phyloP scores from a whole-genome alignment of 2,797 vertebrate species.

The Lepidocolaptes lacrymiger region DNA sequence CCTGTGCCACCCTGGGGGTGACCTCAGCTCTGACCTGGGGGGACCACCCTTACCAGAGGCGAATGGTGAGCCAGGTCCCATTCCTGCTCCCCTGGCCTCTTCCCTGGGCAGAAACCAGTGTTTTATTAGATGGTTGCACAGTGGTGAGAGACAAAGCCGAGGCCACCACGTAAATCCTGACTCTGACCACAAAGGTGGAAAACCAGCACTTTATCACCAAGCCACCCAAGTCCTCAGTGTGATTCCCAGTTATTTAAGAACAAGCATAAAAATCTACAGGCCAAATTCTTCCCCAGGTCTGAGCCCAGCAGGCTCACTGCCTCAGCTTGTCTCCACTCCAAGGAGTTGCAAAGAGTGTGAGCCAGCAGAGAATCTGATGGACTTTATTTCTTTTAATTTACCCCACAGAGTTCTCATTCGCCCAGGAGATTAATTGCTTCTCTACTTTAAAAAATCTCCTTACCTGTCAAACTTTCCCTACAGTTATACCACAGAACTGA shows the following conservation, averaged over 20 bases:
- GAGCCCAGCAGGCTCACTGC: background rate
- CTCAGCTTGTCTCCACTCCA: background rate
- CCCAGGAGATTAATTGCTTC: background rate
- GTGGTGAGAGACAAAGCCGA: background rate
- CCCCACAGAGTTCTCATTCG: background rate
- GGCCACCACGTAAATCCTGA: background rate
- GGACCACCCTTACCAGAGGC: slow-evolving; percentile 41
- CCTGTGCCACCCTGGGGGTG: background rate
- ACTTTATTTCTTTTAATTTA: background rate
- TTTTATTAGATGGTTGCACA: slow-evolving; percentile 12
- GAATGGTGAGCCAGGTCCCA: background rate
- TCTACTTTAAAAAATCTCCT: slow-evolving; percentile 14
- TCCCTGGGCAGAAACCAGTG: background rate
- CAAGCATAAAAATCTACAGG: background rate
- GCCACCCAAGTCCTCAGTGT: background rate
- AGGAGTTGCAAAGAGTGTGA: background rate
- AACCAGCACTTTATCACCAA: slow-evolving; percentile 8
- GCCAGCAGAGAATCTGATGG: background rate
- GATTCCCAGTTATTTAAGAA: background rate
- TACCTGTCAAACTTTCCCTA: slow-evolving; percentile 30
- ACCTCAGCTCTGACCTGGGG: slow-evolving; percentile 57
- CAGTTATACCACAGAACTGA: slow-evolving; percentile 4
- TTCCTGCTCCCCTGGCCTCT: background rate
- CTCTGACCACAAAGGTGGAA: background rate
- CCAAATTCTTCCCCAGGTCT: background rate